phyloP scores from a whole-genome alignment of 2,888 invertebrate species.

The Calameuta filiformis region DNA sequence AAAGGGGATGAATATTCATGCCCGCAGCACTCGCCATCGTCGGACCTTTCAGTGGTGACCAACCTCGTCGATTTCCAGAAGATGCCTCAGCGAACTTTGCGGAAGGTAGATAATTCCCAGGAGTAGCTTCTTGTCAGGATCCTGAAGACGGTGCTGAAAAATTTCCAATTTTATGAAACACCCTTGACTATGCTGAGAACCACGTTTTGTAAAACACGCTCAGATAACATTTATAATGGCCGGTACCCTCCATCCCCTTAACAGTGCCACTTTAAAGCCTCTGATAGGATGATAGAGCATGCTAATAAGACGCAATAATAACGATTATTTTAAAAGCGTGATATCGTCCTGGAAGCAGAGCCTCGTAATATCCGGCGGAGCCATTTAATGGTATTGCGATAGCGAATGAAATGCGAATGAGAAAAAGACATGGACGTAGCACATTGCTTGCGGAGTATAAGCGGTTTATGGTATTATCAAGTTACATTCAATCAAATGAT shows the following conservation, averaged over 20 bases:
- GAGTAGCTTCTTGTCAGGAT: neutral
- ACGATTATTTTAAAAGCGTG: slow-evolving; percentile 49
- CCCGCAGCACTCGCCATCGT: slow-evolving; percentile 52
- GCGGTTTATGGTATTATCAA: neutral
- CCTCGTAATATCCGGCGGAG: neutral
- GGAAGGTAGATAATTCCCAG: neutral
- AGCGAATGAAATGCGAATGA: neutral
- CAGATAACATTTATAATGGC: slow-evolving; percentile 56
- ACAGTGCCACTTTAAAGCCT: slow-evolving; percentile 40
- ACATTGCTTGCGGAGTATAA: neutral
- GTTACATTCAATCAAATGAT: neutral
- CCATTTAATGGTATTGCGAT: neutral
- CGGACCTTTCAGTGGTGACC: slow-evolving; percentile 62
- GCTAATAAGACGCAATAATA: slow-evolving; percentile 57
- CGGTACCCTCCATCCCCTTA: slow-evolving; percentile 45
- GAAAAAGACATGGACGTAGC: neutral
- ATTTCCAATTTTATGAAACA: neutral
- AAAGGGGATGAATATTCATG: slow-evolving; percentile 64
- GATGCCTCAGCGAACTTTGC: neutral
- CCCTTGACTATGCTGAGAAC: slow-evolving; percentile 31
- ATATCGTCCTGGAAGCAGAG: slow-evolving; percentile 10
- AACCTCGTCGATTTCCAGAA: slow-evolving; percentile 32
- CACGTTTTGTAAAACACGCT: slow-evolving; percentile 50
- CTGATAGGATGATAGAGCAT: slow-evolving; percentile 57
- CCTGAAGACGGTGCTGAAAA: neutral